These are phyloP conservation scores for Lacerta bilineata DNA, from an alignment of 2,797 vertebrate species.

Conservation along the genomic window DNA sequence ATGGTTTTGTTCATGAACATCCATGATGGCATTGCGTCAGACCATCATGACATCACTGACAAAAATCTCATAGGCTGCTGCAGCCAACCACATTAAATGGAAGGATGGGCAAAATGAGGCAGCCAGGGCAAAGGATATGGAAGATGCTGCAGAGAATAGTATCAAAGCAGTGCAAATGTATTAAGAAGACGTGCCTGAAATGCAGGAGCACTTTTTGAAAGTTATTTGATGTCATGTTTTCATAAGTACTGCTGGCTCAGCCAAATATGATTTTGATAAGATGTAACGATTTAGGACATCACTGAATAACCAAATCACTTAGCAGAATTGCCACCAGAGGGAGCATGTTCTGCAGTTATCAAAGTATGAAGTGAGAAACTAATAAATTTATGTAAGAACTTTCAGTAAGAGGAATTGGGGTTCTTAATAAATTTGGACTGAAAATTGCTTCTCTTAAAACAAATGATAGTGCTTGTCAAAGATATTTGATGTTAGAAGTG, in stretches of 20 bases:
- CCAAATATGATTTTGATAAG: not conserved
- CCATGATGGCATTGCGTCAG: not conserved
- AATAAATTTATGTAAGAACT: not conserved
- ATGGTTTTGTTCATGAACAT: not conserved
- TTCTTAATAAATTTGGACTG: not conserved
- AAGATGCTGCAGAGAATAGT: not conserved
- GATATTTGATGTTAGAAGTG: not conserved
- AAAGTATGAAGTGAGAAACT: not conserved
- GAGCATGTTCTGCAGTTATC: not conserved
- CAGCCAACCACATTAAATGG: no score
- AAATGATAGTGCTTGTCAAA: not conserved
- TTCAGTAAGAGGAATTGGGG: not conserved
- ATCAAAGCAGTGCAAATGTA: not conserved
- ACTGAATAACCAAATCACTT: not conserved
- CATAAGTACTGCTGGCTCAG: not conserved
- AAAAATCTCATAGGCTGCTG: not conserved
- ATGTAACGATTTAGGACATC: not conserved
- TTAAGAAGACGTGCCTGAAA: not conserved
- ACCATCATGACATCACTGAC: not conserved
- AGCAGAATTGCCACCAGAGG: slow-evolving; percentile 11
- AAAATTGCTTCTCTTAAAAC: not conserved
- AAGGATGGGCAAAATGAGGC: no score
- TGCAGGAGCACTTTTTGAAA: not conserved
- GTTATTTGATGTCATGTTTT: not conserved
- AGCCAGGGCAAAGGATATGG: not conserved